Base-by-base conservation (phyloP, 2,888 invertebrate species). In the Alloplasta piceator region DNA sequence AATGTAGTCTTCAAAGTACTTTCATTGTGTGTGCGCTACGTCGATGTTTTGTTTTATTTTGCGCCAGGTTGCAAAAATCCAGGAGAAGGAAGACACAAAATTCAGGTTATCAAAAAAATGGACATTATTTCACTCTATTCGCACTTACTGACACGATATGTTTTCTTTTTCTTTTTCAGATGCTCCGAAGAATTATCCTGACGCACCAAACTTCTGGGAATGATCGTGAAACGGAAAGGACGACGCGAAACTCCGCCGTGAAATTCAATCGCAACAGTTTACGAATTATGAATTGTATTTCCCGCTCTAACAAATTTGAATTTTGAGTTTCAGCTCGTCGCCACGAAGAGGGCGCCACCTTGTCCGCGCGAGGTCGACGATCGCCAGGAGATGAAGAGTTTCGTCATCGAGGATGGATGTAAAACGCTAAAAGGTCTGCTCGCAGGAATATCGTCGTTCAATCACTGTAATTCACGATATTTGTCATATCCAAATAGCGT, bases 311-410 rank as follows among this genome's bases (percentile, higher is more conserved):
- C 64, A 52, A 26, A 48, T n/a, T 79, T 66, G 38, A 46, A 39
- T 52, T 82, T 83, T 70, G 81, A 83, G 84, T 85, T 85, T 83
- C 84, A 85, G 85, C 46, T 63, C 56, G 67, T 43, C 70, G 43
- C 39, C 58, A 26, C 9, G 1, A 12, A 52, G 26, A 41, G 26
- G 6, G 56, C 64, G 36, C 46, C 64, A 3, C 5, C 41, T 26
- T 26, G n/a, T n/a, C n/a, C n/a, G 26, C 36, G 4, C 63, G 10
- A 58, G 64, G 46, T 64, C 64, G 12, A 52, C 52, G 14, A 52
- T 26, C 52, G 52, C 12, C 12, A 52, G 6, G 1, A 26, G 1
- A 3, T 26, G 16, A 12, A 52, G 14, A 43, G 43, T 9, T 43
- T 43, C 43, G 14, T 52, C 52, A 7, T 6, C 52, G 14, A 52